Base-by-base conservation (phyloP, 92 coral and sea anemone genomes). In the Nematostella vectensis region DNA sequence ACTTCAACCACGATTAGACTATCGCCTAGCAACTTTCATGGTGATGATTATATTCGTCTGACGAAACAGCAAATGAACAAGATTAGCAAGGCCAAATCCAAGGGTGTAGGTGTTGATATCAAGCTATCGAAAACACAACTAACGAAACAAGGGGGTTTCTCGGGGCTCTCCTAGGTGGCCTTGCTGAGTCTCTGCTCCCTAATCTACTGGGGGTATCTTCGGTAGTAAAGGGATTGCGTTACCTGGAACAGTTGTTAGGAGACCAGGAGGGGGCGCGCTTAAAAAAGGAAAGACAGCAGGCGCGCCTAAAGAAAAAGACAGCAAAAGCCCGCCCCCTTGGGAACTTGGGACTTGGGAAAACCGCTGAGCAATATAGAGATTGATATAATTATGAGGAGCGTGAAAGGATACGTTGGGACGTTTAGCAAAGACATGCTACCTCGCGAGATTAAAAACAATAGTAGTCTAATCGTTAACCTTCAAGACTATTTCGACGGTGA, bases 61-160 rank as follows among this genome's bases (percentile, higher is more conserved):
- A 63, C 70, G 3, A 51, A 30, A 29, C 25, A 13, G 26, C 70
- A 63, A 36, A 51, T 63, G 9, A 53, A 53, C 20, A 63, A 50
- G 27, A 63, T 63, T 29, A 1, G 54, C 3, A 63, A 63, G 47
- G 42, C 70, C 17, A 48, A 48, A 54, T 17, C 43, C 4, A 33
- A 49, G 3, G 48, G 67, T 1, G 31, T 20, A 12, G 70, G 70
- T 2, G 67, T 18, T 13, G 70, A 63, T 53, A 27, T 63, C 33
- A 63, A 63, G 27, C 50, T 63, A 26, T 24, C 63, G 3, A 33
- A 29, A 20, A 53, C 67, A 16, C 70, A 63, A 2, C 18, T 45
- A 45, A 6, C 18, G 45, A 27, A 49, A 17, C 22, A 42, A 45
- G 69, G 28, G 42, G 51, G 1, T 27, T 50, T 21, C 25, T 62